Evolutionary conservation across 2,797 vertebrate species (phyloP).

Genomic region (Poeciliopsis paucimaculata): DNA sequence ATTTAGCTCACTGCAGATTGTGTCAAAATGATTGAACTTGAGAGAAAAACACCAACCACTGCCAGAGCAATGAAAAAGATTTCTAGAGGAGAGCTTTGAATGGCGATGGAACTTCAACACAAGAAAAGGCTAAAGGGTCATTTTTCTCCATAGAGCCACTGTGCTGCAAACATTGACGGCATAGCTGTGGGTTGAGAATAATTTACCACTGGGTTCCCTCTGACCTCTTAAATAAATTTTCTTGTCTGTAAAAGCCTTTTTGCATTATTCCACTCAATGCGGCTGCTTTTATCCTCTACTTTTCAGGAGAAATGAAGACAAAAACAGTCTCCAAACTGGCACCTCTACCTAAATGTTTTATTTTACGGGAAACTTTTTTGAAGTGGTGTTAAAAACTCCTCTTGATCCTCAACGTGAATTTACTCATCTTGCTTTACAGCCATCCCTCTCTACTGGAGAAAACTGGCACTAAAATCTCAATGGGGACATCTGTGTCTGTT

Average conservation of each 20-base stretch:
- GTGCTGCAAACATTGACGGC: conserved; percentile 22
- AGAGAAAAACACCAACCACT: conserved; percentile 52
- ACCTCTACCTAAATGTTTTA: conserved; percentile 25
- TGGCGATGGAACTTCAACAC: conserved; percentile 19
- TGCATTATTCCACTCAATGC: conserved; percentile 18
- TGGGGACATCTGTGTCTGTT: conserved; percentile 76
- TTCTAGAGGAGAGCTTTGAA: conserved; percentile 13
- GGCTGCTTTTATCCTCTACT: conserved; percentile 28
- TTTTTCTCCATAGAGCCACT: conserved; percentile 15
- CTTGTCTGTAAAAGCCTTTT: conserved; percentile 29
- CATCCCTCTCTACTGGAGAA: conserved; percentile 57
- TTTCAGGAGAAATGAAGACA: conserved; percentile 40
- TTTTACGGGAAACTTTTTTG: conserved; percentile 56
- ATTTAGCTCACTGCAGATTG: conserved; percentile 67
- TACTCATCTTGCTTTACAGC: conserved; percentile 57
- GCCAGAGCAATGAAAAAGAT: conserved; percentile 29
- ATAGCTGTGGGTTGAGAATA: conserved; percentile 32
- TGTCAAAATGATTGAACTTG: conserved; percentile 66
- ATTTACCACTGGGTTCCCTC: conserved; percentile 25
- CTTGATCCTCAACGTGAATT: conserved; percentile 60
- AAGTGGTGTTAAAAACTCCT: conserved; percentile 69
- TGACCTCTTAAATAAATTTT: conserved; percentile 57
- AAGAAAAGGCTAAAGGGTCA: conserved; percentile 7
- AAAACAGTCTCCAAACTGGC: conserved; percentile 12
- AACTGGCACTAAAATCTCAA: conserved; percentile 78